phyloP scores from a whole-genome alignment of 1,140 invertebrate genomes.

The Ceratitis capitata region DNA sequence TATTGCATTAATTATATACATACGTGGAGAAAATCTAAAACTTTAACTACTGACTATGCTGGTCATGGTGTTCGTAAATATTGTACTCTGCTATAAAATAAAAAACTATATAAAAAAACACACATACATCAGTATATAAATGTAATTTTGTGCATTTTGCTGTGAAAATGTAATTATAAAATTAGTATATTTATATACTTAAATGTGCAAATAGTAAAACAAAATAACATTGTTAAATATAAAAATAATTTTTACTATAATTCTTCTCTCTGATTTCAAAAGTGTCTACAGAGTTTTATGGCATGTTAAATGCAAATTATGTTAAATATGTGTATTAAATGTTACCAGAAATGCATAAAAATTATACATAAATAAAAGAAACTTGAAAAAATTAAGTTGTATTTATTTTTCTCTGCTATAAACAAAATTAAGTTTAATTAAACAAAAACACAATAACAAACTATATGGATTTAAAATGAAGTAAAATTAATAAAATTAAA shows the following conservation, averaged over 20 bases:
- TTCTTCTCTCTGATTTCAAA: too few relatives aligned
- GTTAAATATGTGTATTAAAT: slow-evolving; percentile 1
- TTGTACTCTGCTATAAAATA: too few relatives aligned
- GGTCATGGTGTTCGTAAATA: slow-evolving; percentile 2
- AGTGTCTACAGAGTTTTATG: neutral
- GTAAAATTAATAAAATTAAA: too few relatives aligned
- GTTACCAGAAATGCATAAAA: neutral
- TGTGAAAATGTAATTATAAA: neutral
- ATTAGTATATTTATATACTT: neutral
- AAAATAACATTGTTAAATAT: too few relatives aligned
- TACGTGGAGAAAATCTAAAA: neutral
- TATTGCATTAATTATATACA: neutral
- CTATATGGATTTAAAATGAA: too few relatives aligned
- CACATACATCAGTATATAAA: too few relatives aligned
- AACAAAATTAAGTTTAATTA: too few relatives aligned
- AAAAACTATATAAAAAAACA: neutral
- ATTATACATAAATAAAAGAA: slow-evolving; percentile 30
- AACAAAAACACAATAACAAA: too few relatives aligned
- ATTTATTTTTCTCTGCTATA: neutral
- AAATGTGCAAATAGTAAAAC: neutral
- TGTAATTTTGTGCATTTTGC: slow-evolving; percentile 19
- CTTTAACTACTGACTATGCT: slow-evolving; percentile 26
- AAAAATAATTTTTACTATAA: too few relatives aligned
- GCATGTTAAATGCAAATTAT: neutral
- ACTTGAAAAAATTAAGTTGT: neutral